Evolutionary conservation across 2,888 invertebrate species (phyloP), one percentile per base, ranked within the genome.

Genomic region (Drosophila vallismaia): DNA sequence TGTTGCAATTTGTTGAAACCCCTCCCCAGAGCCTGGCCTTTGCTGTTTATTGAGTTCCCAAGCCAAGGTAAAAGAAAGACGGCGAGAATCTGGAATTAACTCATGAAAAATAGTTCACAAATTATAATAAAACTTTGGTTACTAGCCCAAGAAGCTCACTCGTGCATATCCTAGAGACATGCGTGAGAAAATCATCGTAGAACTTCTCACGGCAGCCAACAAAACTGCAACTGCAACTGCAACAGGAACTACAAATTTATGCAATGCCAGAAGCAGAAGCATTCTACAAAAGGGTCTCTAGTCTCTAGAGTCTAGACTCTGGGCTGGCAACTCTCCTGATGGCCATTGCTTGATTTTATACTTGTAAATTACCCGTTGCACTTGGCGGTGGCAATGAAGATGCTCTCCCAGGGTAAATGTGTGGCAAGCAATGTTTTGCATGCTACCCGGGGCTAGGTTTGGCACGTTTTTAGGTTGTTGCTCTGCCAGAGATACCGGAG

Each of bases 131-230:
- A 53, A 44, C 44, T 31, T 10, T 45, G 6, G 31, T 3, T 14
- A 58, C 53, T 45, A 49, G 49, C 42, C 71, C 75, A 86, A 64
- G 63, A 51, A 46, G 64, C 76, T 88, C 86, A 89, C 81, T 90
- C 89, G 88, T 90, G 84, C 90, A 85, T 90, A 78, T 88, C 89
- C 85, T 81, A 77, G 77, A 87, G 87, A 86, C 89, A 89, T 90
- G 90, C 90, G 90, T 90, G 91, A 90, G 91, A 90, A 90, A 87
- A 81, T 75, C 71, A 77, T 73, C 73, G 69, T 67, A 75, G 71
- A 76, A 82, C 63, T 84, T 88, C 88, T 77, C 89, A 88, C 86
- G 81, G 76, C 74, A 75, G 64, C 66, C 55, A 46, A 48, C 33
- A 33, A 33, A 33, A 28, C 28, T 28, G 28, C 28, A 28, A 33